Percentiles rank a stretch among this genome's conserved stretches.
phyloP scores from a whole-genome alignment of 53 echinoderm and acorn worm genomes.

The Stichopus horrens region DNA sequence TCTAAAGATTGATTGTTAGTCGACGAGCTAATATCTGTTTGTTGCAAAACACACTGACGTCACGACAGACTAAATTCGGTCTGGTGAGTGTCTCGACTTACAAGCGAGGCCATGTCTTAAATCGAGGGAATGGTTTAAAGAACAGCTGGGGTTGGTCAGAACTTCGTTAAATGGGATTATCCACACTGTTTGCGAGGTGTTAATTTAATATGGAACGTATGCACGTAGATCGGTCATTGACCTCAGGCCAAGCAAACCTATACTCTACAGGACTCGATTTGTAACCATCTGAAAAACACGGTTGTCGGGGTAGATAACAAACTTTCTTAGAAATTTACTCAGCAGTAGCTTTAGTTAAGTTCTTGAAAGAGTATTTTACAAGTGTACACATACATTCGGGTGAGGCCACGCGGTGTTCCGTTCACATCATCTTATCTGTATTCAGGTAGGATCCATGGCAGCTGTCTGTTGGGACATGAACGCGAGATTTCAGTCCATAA shows the following conservation, averaged over 20 bases:
- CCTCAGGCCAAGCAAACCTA: background rate
- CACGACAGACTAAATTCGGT: background rate
- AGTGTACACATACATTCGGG: no score
- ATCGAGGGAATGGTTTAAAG: background rate
- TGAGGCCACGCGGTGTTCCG: no score
- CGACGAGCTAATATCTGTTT: background rate
- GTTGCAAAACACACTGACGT: background rate
- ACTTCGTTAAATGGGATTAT: background rate
- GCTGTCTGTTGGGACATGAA: no score
- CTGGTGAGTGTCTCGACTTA: background rate
- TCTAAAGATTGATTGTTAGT: background rate
- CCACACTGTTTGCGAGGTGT: background rate
- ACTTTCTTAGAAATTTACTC: no score
- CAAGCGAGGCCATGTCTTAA: background rate
- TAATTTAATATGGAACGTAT: background rate
- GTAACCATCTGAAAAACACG: background rate
- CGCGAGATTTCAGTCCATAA: no score
- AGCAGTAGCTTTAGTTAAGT: no score
- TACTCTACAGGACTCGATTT: background rate
- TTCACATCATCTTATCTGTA: no score
- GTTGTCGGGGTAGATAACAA: background rate
- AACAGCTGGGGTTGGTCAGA: background rate
- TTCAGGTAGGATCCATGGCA: no score
- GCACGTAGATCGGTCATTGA: background rate
- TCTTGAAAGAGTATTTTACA: no score